Base-by-base conservation (phyloP, 2,888 invertebrate species). In the Melikaiella ostensackeni region DNA sequence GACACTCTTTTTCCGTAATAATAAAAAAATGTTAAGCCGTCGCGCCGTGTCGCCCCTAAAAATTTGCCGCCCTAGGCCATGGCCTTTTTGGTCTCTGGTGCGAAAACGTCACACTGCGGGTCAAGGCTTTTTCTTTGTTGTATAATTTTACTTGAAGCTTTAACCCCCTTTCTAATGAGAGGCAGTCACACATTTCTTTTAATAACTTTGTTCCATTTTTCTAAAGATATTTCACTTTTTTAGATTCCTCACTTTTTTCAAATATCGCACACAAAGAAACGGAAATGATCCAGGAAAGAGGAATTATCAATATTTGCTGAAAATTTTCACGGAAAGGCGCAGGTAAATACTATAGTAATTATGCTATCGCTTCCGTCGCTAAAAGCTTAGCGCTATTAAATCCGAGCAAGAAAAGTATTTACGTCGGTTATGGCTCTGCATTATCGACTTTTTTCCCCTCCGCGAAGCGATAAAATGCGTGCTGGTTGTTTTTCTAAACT, bases 241-340 rank as follows among this genome's bases (percentile, higher is more conserved):
- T 77, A 75, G 38, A 66, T 62, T 13, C 11, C 13, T 77, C 63
- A 33, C 50, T 59, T 8, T 30, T 61, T 61, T 46, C 61, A 75
- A 55, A 74, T 38, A 74, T 16, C 24, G 2, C 59, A 61, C 27
- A 76, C 55, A 21, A 75, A 19, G 21, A 46, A 27, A 76, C 30
- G 55, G 74, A 61, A 75, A 75, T 55, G 76, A 79, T 74, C 46
- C 11, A 42, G 42, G 21, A 74, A 77, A 64, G 62, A 30, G 50
- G 27, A 46, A n/a, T 55, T 55, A 55, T 55, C 55, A 66, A 46
- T 16, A 46, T 27, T 46, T 21, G 24, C 19, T 30, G 24, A 24
- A 46, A 27, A 46, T 46, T 66, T 66, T 46, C 46, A 66, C 27
- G 13, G 11, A 66, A 42, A 64, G 64, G 38, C 24, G 24, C 63